A percentile compares a stretch with the other conserved stretches of the same genome.
phyloP scores from a whole-genome alignment of 2,888 invertebrate genomes.

The Clistopyga incitator region DNA sequence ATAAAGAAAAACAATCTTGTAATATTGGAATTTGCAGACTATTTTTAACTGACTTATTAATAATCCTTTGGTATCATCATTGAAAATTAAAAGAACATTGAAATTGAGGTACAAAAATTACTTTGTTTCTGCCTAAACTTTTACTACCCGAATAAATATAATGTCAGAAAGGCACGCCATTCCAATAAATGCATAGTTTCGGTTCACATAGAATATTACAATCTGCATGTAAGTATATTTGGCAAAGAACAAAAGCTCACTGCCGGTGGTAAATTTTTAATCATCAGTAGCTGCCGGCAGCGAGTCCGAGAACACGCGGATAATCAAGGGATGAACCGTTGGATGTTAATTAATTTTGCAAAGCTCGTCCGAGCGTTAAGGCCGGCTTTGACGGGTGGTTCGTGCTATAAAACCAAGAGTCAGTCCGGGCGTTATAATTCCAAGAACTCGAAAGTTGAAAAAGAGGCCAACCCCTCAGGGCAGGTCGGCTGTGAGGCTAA shows the following conservation, averaged over 20 bases:
- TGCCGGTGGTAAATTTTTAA: conserved; percentile 6
- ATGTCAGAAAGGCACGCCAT: too few species aligned
- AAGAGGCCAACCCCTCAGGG: neutral
- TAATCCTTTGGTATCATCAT: too few species aligned
- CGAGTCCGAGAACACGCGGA: conserved; percentile 8
- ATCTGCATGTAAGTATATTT: conserved; percentile 11
- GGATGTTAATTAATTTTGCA: conserved; percentile 34
- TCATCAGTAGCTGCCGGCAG: neutral
- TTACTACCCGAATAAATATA: too few species aligned
- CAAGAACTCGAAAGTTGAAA: neutral
- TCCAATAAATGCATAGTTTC: too few species aligned
- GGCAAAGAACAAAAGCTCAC: conserved; percentile 8
- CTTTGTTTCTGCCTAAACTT: neutral
- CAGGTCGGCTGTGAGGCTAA: neutral
- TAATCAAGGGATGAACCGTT: conserved; percentile 26
- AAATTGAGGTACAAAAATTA: neutral
- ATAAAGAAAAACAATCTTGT: neutral
- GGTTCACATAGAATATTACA: neutral
- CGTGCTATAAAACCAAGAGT: neutral
- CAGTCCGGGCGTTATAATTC: neutral
- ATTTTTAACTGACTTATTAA: too few species aligned
- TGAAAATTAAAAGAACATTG: too few species aligned
- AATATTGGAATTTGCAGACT: too few species aligned
- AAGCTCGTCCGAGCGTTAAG: conserved; percentile 12
- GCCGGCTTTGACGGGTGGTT: neutral